Conservation (phyloP, 2,797 vertebrate genomes). For the Lacerta viridis region DNA sequence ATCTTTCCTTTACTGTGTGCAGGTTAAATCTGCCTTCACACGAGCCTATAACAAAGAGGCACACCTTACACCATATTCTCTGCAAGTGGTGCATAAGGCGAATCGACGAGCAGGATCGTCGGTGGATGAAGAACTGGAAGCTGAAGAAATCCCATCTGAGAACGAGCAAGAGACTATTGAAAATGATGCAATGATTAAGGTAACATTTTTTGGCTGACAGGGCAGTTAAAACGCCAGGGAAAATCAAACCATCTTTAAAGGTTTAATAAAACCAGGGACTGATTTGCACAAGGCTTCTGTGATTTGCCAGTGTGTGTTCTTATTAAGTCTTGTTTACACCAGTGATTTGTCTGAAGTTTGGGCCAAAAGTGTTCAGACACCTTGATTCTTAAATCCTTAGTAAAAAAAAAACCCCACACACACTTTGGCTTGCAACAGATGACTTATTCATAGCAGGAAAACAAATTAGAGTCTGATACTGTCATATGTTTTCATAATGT, state of each 20-base stretch:
- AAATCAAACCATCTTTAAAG: constrained; percentile 26
- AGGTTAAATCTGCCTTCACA: constrained; percentile 98
- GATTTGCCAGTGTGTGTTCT: not conserved
- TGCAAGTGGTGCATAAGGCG: constrained; percentile 85
- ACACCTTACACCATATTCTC: constrained; percentile 92
- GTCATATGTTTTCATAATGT: not conserved
- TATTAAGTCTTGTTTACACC: not conserved
- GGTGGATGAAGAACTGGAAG: constrained; percentile 72
- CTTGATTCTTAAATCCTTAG: not conserved
- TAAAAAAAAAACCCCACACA: not conserved
- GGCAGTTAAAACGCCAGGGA: not conserved
- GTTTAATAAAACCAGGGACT: not conserved
- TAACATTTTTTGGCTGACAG: constrained; percentile 65
- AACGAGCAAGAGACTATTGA: constrained; percentile 84
- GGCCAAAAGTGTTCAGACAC: not conserved
- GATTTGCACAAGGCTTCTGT: not conserved
- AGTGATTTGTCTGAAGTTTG: not conserved
- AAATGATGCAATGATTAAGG: constrained; percentile 96
- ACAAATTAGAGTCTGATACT: not conserved
- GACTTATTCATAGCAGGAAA: not conserved
- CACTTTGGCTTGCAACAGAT: not conserved
- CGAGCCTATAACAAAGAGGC: constrained; percentile 93
- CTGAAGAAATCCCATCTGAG: constrained; percentile 79
- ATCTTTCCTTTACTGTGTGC: not conserved
- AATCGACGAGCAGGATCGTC: constrained; percentile 74